Evolutionary conservation across 2,113 vertebrate species (phyloP).

Genomic region (Tachysurus vachellii): DNA sequence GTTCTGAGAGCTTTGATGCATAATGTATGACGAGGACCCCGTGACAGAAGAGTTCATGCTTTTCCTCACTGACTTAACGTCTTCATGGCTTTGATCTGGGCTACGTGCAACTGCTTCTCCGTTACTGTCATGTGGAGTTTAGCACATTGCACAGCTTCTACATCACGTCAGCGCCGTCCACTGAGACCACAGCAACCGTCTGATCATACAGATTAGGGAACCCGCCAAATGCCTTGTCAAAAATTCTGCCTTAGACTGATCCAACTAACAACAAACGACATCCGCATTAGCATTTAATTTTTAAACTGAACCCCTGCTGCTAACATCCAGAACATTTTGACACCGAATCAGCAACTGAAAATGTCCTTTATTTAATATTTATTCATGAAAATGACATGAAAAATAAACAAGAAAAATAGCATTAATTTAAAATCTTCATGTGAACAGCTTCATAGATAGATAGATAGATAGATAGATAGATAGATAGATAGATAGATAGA

Average conservation of each 20-base stretch:
- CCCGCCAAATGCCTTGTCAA: not conserved
- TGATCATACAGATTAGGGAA: not conserved
- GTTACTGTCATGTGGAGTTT: not conserved
- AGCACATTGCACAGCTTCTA: not conserved
- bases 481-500: not conserved
- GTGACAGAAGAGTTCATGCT: not conserved
- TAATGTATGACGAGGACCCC: not conserved
- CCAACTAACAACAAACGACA: not conserved
- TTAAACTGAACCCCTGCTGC: not conserved
- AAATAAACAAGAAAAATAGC: not conserved
- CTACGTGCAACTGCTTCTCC: not conserved
- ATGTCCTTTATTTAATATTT: not conserved
- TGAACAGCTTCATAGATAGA: not conserved
- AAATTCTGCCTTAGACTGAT: not conserved
- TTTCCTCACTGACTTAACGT: not conserved
- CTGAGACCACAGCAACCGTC: not conserved
- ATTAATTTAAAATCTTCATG: not conserved
- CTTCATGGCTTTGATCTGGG: conserved; percentile 16
- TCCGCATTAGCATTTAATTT: not conserved
- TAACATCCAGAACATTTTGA: not conserved
- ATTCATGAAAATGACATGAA: not conserved
- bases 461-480: not conserved
- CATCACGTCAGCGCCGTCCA: not conserved
- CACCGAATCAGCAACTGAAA: not conserved
- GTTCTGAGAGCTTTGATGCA: conserved; percentile 21